phyloP scores from a whole-genome alignment of 2,888 invertebrate species.

The Laothoe populi region DNA sequence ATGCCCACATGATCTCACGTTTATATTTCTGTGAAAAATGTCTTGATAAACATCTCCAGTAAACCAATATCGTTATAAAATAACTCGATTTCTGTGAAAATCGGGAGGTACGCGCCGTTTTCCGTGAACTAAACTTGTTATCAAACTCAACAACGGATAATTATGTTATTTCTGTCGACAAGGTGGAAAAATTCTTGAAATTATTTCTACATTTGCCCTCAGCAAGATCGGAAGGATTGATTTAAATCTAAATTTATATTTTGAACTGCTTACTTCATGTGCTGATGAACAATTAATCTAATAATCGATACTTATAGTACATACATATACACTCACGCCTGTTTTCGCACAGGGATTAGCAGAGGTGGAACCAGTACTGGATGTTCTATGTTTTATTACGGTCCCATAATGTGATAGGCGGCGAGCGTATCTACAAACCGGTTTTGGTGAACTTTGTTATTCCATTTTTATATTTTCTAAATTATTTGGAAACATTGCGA shows the following conservation, averaged over 20 bases:
- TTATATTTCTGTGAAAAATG: neutral
- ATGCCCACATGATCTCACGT: neutral
- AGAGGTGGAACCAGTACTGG: too few species aligned
- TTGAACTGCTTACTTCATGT: neutral
- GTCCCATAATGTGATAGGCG: too few species aligned
- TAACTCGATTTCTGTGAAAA: conserved; percentile 11
- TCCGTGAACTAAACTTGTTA: conserved; percentile 16
- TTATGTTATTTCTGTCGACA: neutral
- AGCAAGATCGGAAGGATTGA: neutral
- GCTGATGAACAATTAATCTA: neutral
- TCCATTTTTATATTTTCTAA: too few species aligned
- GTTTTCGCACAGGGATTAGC: too few species aligned
- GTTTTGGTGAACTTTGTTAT: too few species aligned
- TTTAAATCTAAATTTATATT: neutral
- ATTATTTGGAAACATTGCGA: too few species aligned
- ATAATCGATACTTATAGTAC: too few species aligned
- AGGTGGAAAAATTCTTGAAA: neutral
- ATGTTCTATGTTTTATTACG: too few species aligned
- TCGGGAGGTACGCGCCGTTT: neutral
- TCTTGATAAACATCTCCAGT: neutral
- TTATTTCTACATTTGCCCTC: neutral
- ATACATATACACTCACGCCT: too few species aligned
- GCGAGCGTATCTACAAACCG: too few species aligned
- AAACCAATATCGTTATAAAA: neutral
- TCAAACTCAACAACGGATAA: neutral